Percentiles rank a stretch among this genome's conserved stretches.
phyloP scores from a whole-genome alignment of 2,797 vertebrate species.

The Acanthurus lineatus region DNA sequence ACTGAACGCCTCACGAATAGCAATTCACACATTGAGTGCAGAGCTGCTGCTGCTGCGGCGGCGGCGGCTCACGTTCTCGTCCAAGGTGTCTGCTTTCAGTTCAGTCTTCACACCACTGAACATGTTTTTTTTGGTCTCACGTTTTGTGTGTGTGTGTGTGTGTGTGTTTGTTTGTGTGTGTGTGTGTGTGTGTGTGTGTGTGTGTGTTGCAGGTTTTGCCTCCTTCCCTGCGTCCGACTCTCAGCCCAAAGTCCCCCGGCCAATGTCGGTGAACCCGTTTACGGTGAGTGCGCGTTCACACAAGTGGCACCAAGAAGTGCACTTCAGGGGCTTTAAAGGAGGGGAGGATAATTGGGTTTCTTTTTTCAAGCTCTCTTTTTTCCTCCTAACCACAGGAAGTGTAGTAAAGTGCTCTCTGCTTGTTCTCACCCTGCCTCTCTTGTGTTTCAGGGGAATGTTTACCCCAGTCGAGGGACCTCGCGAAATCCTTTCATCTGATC shows the following conservation, averaged over 20 bases:
- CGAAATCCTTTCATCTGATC: slow-evolving; percentile 89
- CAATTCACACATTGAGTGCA: slow-evolving; percentile 7
- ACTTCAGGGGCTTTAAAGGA: neutral
- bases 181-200: neutral
- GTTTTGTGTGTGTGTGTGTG: neutral
- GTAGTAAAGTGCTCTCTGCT: slow-evolving; percentile 34
- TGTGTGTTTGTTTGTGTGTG: neutral
- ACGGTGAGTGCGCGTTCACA: slow-evolving; percentile 79
- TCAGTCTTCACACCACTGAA: neutral
- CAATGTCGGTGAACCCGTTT: slow-evolving; percentile 88
- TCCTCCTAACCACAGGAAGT: slow-evolving; percentile 17
- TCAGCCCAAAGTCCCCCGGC: slow-evolving; percentile 82
- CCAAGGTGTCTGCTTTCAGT: slow-evolving; percentile 28
- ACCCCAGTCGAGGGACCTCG: slow-evolving; percentile 85
- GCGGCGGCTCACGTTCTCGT: neutral
- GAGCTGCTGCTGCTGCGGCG: slow-evolving; percentile 3
- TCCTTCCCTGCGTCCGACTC: slow-evolving; percentile 81
- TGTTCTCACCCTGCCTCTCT: slow-evolving; percentile 57
- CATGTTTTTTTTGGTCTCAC: neutral
- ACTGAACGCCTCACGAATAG: slow-evolving; percentile 37
- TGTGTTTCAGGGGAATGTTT: slow-evolving; percentile 85
- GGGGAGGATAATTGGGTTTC: slow-evolving; percentile 20
- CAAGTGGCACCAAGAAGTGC: slow-evolving; percentile 8
- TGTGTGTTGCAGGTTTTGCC: slow-evolving; percentile 78
- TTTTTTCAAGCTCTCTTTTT: slow-evolving; percentile 8